phyloP scores from a whole-genome alignment of 2,797 vertebrate species.

The Galagoides demidoff region DNA sequence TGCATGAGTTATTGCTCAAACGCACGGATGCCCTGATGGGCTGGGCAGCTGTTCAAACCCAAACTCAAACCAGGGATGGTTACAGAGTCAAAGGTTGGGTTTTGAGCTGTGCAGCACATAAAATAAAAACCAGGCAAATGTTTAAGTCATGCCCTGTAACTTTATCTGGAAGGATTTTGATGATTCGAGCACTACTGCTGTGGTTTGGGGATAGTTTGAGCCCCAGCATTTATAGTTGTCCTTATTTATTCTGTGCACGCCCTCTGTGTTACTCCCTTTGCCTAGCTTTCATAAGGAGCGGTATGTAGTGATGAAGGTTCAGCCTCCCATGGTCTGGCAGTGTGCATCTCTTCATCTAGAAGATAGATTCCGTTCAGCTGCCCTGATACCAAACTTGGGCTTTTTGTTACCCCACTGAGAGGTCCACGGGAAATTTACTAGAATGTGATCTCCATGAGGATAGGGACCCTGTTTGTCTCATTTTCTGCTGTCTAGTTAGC shows the following conservation, averaged over 20 bases:
- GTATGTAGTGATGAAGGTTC: background rate
- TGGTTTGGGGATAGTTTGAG: conserved; percentile 56
- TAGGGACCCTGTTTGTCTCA: background rate
- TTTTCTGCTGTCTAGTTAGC: background rate
- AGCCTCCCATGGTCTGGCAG: background rate
- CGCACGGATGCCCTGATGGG: background rate
- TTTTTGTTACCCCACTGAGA: background rate
- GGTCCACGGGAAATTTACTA: background rate
- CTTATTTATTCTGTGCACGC: conserved; percentile 33
- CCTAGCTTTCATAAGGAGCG: background rate
- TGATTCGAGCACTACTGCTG: conserved; percentile 59
- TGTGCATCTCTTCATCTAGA: background rate
- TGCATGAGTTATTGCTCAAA: conserved; percentile 43
- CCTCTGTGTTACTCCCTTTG: background rate
- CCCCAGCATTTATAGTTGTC: background rate
- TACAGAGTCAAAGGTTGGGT: conserved; percentile 66
- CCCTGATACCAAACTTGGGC: background rate
- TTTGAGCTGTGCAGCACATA: conserved; percentile 21
- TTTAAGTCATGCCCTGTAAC: conserved; percentile 66
- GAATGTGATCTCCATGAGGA: background rate
- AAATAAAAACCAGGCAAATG: conserved; percentile 56
- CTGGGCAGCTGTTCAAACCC: conserved; percentile 78
- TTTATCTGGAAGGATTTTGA: conserved; percentile 61
- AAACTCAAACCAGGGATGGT: conserved; percentile 59
- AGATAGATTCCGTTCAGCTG: background rate